These are phyloP conservation scores for Pangasius krempfi DNA, from an alignment of 2,797 vertebrate genomes.

Conservation along the genomic window DNA sequence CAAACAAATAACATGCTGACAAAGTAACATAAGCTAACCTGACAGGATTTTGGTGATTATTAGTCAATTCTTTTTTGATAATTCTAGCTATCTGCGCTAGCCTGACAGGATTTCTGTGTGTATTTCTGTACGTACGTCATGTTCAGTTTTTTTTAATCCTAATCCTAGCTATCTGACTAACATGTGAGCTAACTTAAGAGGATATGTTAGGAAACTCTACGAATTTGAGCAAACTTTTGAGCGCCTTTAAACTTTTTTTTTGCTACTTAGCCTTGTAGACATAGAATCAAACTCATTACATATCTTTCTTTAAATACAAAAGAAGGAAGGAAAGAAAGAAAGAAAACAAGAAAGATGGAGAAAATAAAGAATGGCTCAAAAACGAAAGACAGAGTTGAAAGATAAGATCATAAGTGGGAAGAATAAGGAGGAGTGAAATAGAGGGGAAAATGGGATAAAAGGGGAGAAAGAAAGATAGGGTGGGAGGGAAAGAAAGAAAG, in stretches of 20 bases:
- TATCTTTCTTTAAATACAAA: not conserved
- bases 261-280: not conserved
- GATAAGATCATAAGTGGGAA: no score
- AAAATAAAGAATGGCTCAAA: not conserved
- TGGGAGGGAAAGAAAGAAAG: no score
- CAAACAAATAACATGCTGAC: not conserved
- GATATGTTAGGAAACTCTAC: no score
- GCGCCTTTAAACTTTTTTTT: not conserved
- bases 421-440: not conserved
- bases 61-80: not conserved
- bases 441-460: no score
- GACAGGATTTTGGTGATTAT: not conserved
- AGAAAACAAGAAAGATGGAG: no score
- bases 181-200: not conserved
- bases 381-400: conserved; percentile 53
- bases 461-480: not conserved
- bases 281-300: not conserved
- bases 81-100: not conserved
- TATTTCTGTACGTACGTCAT: not conserved
- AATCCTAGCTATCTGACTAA: not conserved
- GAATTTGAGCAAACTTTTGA: not conserved
- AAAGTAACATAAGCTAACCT: not conserved
- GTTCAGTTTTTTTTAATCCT: not conserved
- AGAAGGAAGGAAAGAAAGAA: not conserved
- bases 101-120: not conserved